Percentiles rank a stretch among this genome's conserved stretches.
These are phyloP conservation scores for Cheilosia pagana DNA, from an alignment of 2,888 invertebrate species.

Conservation along the genomic window DNA sequence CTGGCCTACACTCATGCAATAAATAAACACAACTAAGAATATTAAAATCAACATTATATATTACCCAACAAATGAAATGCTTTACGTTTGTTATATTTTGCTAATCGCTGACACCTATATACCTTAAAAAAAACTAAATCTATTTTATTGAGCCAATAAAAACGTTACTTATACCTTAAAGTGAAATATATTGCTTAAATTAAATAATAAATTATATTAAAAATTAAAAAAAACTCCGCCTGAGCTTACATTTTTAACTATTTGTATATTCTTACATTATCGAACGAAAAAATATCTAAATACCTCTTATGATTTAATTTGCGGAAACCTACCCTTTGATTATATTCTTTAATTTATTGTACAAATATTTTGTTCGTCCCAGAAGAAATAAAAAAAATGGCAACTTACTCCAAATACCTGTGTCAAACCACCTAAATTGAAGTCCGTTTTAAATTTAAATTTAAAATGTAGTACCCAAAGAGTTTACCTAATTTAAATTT, in stretches of 20 bases:
- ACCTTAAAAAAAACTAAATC: conserved; percentile 28
- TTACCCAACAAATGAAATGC: conserved; percentile 38
- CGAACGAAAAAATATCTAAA: background rate
- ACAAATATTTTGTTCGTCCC: background rate
- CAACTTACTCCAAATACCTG: conserved; percentile 27
- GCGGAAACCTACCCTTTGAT: background rate
- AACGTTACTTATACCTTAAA: conserved; percentile 25
- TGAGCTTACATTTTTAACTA: conserved; percentile 25
- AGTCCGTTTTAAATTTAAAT: background rate
- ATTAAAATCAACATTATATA: conserved; percentile 27
- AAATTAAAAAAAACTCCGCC: conserved; percentile 16
- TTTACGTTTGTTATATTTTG: conserved; percentile 71
- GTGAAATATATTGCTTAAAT: conserved; percentile 37
- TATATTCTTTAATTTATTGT: conserved; percentile 12
- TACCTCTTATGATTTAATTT: background rate
- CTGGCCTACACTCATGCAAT: conserved; percentile 32
- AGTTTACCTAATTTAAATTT: background rate
- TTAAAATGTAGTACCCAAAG: background rate
- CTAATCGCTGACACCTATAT: conserved; percentile 53
- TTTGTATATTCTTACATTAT: background rate
- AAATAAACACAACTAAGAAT: conserved; percentile 24
- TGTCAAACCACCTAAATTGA: conserved; percentile 28
- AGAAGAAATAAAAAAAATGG: background rate
- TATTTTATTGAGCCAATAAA: conserved; percentile 57
- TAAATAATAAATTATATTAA: conserved; percentile 1